These are phyloP conservation scores for Leptarthrus brevirostris DNA, from an alignment of 2,888 invertebrate species.

Conservation along the genomic window DNA sequence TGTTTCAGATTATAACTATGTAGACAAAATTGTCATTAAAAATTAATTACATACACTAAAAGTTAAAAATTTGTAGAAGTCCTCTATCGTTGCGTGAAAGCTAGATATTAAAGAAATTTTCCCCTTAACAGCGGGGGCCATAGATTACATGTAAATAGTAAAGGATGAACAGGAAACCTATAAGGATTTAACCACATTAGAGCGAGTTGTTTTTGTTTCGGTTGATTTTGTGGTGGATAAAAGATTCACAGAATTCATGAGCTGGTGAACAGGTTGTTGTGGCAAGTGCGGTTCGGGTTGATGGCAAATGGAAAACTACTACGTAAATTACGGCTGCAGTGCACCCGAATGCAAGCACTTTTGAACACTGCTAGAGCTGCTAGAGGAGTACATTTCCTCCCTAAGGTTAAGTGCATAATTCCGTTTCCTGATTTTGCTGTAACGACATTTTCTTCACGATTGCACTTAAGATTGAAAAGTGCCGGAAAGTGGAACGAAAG, in stretches of 20 bases:
- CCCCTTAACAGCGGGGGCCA: too few relatives aligned
- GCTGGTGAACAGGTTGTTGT: constrained; percentile 7
- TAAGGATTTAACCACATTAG: background rate
- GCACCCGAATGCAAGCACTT: background rate
- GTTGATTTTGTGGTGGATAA: constrained; percentile 3
- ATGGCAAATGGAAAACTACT: background rate
- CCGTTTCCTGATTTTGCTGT: constrained; percentile 11
- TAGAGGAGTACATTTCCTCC: constrained; percentile 1
- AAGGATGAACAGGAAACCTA: background rate
- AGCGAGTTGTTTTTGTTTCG: background rate
- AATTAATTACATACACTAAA: too few relatives aligned
- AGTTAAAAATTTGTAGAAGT: too few relatives aligned
- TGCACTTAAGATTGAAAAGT: background rate
- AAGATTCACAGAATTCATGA: background rate
- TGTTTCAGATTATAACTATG: too few relatives aligned
- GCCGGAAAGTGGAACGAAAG: background rate
- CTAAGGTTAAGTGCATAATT: background rate
- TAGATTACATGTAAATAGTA: background rate
- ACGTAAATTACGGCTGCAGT: constrained; percentile 1
- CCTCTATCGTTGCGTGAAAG: too few relatives aligned
- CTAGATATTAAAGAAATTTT: too few relatives aligned
- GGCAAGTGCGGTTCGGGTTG: background rate
- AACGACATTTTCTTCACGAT: background rate
- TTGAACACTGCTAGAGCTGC: background rate
- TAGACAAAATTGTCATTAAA: too few relatives aligned